These are phyloP conservation scores for Drosophila lacteicornis DNA, from an alignment of 1,140 invertebrate species.

Conservation along the genomic window DNA sequence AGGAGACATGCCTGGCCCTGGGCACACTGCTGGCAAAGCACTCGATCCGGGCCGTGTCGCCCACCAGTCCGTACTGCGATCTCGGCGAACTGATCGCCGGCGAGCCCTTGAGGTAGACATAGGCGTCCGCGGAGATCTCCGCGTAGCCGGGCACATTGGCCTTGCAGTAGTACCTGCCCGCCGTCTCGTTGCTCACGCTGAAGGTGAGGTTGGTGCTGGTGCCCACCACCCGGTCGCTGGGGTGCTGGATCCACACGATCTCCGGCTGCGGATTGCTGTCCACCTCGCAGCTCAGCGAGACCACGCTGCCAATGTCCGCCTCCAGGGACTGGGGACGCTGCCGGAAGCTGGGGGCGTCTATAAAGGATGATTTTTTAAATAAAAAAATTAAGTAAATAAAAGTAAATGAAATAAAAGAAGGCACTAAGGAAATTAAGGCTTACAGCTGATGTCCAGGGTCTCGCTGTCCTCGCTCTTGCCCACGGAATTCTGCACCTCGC, in stretches of 20 bases:
- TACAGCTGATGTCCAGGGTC: constrained; percentile 91
- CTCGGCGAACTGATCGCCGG: constrained; percentile 92
- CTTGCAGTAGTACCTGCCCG: constrained; percentile 94
- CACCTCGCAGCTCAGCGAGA: constrained; percentile 91
- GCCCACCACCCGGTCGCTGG: constrained; percentile 88
- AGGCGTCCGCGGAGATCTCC: constrained; percentile 92
- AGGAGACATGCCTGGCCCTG: constrained; percentile 92
- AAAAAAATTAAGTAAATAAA: not conserved
- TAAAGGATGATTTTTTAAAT: not conserved
- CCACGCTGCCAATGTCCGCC: constrained; percentile 88
- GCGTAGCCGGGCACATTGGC: constrained; percentile 93
- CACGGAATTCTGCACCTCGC: constrained; percentile 92
- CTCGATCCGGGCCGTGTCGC: constrained; percentile 93
- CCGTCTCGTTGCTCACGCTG: constrained; percentile 90
- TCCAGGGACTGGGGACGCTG: constrained; percentile 88
- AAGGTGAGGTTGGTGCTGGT: constrained; percentile 91
- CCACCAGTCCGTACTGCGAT: constrained; percentile 91
- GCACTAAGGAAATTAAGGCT: constrained; percentile 51
- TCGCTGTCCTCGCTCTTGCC: constrained; percentile 91
- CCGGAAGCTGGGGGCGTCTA: constrained; percentile 88
- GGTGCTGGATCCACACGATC: constrained; percentile 91
- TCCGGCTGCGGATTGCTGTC: constrained; percentile 91
- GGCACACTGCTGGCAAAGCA: constrained; percentile 95
- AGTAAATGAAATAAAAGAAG: no score
- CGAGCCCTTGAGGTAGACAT: constrained; percentile 93